A percentile compares a stretch with the other conserved stretches of the same genome.
Evolutionary conservation across 2,113 vertebrate genomes (phyloP).

Genomic region (Antennarius striatus): DNA sequence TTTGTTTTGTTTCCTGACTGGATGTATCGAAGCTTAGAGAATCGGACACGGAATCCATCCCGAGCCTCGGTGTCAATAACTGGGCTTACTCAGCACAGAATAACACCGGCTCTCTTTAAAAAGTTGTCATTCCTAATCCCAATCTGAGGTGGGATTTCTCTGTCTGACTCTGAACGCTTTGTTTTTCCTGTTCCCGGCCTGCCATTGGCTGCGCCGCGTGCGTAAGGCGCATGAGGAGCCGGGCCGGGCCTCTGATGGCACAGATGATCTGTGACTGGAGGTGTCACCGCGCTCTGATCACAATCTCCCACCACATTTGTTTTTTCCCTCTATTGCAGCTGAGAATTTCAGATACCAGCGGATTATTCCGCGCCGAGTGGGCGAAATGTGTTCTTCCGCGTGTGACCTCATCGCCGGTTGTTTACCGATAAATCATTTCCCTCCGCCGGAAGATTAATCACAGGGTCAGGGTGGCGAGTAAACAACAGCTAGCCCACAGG

Average conservation of each 20-base stretch:
- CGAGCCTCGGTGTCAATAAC: conserved; percentile 59
- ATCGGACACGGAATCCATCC: conserved; percentile 55
- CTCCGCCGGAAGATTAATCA: conserved; percentile 41
- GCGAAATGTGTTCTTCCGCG: conserved; percentile 6
- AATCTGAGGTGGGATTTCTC: neutral
- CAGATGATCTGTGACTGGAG: conserved; percentile 62
- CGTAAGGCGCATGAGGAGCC: conserved; percentile 37
- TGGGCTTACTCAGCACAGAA: conserved; percentile 53
- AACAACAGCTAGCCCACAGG: too few relatives aligned
- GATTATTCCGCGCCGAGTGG: conserved; percentile 60
- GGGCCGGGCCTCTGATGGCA: conserved; percentile 42
- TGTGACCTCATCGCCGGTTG: conserved; percentile 27
- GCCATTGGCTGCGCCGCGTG: conserved; percentile 25
- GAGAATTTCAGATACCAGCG: conserved; percentile 49
- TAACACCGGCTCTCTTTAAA: conserved; percentile 25
- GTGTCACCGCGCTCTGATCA: conserved; percentile 68
- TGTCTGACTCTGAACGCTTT: neutral
- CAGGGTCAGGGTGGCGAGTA: neutral
- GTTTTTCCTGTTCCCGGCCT: conserved; percentile 12
- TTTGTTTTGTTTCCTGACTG: conserved; percentile 58
- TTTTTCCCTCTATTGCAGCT: conserved; percentile 23
- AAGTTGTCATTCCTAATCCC: conserved; percentile 65
- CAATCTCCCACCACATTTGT: conserved; percentile 62
- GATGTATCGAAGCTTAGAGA: conserved; percentile 57
- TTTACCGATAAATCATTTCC: conserved; percentile 17